Base-by-base conservation (phyloP, 1,140 invertebrate genomes). In the Drosophila grimshawi region DNA sequence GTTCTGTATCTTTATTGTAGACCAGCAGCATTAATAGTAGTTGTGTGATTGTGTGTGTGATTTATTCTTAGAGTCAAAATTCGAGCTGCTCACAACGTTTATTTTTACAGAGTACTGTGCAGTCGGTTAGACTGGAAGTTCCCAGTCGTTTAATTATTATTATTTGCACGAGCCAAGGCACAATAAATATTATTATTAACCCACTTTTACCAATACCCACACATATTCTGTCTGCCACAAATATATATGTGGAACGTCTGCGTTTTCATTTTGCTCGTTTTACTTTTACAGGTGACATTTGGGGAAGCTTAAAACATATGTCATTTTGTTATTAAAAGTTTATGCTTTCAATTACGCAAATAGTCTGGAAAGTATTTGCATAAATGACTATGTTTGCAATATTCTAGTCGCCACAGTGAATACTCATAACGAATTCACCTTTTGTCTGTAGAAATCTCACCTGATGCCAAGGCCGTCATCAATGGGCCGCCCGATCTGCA, bases 391-490 rank as follows among this genome's bases (percentile, higher is more conserved):
- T 45, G 19, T 19, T 19, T 19, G 19, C 19, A 19, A 19, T 19
- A 19, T 19, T 19, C 19, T 19, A 19, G 19, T 19, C 19, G 19
- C 19, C 19, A 19, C 19, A 19, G 19, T 37, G 35, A 37, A 46
- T 27, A 19, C 3, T 11, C 5, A 46, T 27, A 27, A 1, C 7
- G 4, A 49, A 29, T 30, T 46, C 35, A 45, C 19, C n/a, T 45
- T 5, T 55, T 46, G 7, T 51, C 29, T 37, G 6, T 71, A 92
- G 90, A 89, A 64, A 91, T 90, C 52, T 82, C 90, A 27, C 83
- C 95, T 96, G 97, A 97, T 93, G 95, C 96, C 59, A 96, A 95
- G 94, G 97, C 97, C 33, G 93, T 95, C 73, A 96, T 97, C 85
- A 93, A 94, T 57, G 97, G 96, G 29, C 95, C 95, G 32, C 93